phyloP scores from a whole-genome alignment of 2,797 vertebrate species.

The Nannoperca australis region DNA sequence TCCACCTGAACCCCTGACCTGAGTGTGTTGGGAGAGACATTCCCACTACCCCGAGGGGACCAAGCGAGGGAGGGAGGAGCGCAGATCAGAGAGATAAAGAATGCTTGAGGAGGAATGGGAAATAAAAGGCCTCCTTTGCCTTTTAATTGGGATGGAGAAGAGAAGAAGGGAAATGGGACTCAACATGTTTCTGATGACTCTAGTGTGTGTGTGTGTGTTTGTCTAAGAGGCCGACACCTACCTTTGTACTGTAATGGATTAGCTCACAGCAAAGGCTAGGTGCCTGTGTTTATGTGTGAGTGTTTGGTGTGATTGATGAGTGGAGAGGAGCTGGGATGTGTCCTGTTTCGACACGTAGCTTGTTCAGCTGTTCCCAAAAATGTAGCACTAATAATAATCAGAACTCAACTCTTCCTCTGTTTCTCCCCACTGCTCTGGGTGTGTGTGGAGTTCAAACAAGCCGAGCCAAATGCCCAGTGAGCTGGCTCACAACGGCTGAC shows the following conservation, averaged over 20 bases:
- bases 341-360: conserved; percentile 83
- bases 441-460: conserved; percentile 74
- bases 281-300: conserved; percentile 74
- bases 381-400: conserved; percentile 70
- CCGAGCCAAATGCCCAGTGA: conserved; percentile 69
- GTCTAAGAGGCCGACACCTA: conserved; percentile 76
- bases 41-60: conserved; percentile 82
- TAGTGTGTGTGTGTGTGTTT: conserved; percentile 67
- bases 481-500: conserved; percentile 63
- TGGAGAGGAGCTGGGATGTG: conserved; percentile 56
- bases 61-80: conserved; percentile 66
- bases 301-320: conserved; percentile 79
- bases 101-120: conserved; percentile 78
- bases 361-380: conserved; percentile 75
- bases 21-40: conserved; percentile 80
- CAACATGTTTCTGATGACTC: conserved; percentile 85
- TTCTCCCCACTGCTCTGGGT: conserved; percentile 62
- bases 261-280: conserved; percentile 70
- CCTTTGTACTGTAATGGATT: conserved; percentile 81
- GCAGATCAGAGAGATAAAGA: conserved; percentile 85
- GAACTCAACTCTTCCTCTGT: conserved; percentile 34
- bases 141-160: conserved; percentile 86
- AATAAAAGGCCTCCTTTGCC: conserved; percentile 81
- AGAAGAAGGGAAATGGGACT: conserved; percentile 81
- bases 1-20: conserved; percentile 86